Percentiles rank a stretch among this genome's conserved stretches.
phyloP scores from a whole-genome alignment of 1,140 invertebrate species.

The Drosophila punjabiensis region DNA sequence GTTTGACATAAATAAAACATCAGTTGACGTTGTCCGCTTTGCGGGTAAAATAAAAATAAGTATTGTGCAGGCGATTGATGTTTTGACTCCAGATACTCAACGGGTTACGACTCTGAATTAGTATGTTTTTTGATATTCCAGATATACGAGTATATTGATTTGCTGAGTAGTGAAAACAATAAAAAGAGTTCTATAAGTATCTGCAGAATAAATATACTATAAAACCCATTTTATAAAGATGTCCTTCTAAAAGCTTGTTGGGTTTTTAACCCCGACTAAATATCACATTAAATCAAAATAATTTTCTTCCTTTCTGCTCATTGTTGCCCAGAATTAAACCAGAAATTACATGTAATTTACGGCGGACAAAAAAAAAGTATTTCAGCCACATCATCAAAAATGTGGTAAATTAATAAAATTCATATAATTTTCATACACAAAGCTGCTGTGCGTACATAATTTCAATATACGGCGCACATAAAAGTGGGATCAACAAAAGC shows the following conservation, averaged over 20 bases:
- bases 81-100: slow-evolving; percentile 34
- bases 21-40: slow-evolving; percentile 40
- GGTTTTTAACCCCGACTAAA: background rate
- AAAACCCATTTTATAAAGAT: background rate
- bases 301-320: background rate
- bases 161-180: background rate
- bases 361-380: slow-evolving; percentile 15
- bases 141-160: slow-evolving; percentile 16
- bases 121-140: slow-evolving; percentile 12
- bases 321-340: slow-evolving; percentile 11
- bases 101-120: slow-evolving; percentile 37
- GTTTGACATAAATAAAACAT: slow-evolving; percentile 66
- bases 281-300: slow-evolving; percentile 8
- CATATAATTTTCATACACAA: slow-evolving; percentile 30
- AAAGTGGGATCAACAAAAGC: slow-evolving; percentile 40
- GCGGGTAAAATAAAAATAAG: slow-evolving; percentile 48
- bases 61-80: slow-evolving; percentile 43
- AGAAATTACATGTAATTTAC: slow-evolving; percentile 19
- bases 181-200: background rate
- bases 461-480: slow-evolving; percentile 54
- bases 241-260: background rate
- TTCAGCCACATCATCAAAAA: slow-evolving; percentile 65
- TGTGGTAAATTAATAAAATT: slow-evolving; percentile 62
- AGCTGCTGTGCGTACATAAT: slow-evolving; percentile 48
- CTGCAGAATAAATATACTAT: background rate